Conservation (phyloP, 1,140 invertebrate species). For the Anastrepha obliqua region DNA sequence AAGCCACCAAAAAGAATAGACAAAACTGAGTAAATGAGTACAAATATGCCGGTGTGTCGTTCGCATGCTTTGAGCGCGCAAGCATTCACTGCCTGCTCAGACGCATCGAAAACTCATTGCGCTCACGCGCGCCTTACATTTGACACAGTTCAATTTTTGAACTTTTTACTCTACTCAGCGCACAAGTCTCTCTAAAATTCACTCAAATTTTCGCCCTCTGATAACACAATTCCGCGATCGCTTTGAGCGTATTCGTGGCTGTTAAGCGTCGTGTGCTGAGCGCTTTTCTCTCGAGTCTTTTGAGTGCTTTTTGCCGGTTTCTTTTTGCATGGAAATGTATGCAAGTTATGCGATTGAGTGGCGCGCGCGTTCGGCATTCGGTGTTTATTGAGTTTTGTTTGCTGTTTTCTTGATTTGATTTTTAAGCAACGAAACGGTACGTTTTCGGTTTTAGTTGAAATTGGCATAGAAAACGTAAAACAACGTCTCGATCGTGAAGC, state of each 20-base stretch:
- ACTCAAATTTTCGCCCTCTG: conserved; percentile 14
- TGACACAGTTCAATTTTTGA: background rate
- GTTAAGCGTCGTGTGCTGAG: background rate
- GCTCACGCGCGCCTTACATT: background rate
- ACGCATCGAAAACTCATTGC: background rate
- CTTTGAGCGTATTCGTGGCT: background rate
- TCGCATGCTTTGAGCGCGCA: background rate
- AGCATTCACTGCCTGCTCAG: background rate
- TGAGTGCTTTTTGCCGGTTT: conserved; percentile 6
- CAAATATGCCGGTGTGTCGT: background rate
- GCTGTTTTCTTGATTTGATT: conserved; percentile 28
- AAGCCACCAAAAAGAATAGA: background rate
- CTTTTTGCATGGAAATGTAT: background rate
- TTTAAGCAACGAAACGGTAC: conserved; percentile 53
- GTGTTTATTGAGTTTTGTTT: conserved; percentile 29
- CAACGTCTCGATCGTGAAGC: conserved; percentile 6
- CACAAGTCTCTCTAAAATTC: background rate
- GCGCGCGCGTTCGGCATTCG: background rate
- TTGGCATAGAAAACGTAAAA: conserved; percentile 16
- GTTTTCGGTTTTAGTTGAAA: conserved; percentile 44
- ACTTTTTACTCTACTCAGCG: background rate
- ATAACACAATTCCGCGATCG: background rate
- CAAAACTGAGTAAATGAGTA: background rate
- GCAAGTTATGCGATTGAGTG: background rate
- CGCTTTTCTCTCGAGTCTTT: background rate